Conservation (phyloP, 2,113 vertebrate species). For the Thomomys bottae region DNA sequence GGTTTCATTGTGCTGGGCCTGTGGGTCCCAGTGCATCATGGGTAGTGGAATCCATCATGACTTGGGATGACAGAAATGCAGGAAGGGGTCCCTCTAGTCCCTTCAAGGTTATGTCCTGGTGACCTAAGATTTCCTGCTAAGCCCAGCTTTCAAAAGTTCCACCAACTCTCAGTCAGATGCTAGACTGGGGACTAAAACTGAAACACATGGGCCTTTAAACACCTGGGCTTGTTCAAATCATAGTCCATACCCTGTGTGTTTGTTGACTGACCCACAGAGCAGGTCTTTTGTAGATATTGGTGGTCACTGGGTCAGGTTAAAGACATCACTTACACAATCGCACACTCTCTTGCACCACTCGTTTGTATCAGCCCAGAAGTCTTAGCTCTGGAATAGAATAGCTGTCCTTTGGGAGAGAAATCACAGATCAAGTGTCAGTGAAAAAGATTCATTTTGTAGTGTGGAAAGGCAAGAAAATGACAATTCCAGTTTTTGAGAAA, state of each 20-base stretch:
- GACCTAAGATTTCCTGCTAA: not conserved
- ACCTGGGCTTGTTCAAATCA: not conserved
- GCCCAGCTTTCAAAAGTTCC: not conserved
- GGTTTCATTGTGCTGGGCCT: not conserved
- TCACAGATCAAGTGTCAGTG: not conserved
- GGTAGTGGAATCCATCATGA: not conserved
- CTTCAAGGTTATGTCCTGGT: not conserved
- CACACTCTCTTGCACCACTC: too few relatives aligned
- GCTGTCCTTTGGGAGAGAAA: not conserved
- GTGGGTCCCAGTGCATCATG: too few relatives aligned
- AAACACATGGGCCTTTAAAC: not conserved
- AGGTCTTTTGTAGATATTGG: not conserved
- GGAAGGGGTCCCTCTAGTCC: not conserved
- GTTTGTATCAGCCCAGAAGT: not conserved
- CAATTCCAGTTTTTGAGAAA: not conserved
- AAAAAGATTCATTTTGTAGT: not conserved
- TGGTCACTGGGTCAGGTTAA: accelerated
- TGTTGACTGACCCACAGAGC: not conserved
- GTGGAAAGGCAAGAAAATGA: not conserved
- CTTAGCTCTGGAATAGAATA: not conserved
- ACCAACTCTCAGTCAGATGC: not conserved
- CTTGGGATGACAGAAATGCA: not conserved
- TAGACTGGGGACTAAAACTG: not conserved
- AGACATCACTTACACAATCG: accelerated
- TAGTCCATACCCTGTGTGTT: not conserved